Conservation (phyloP, 2,113 vertebrate genomes). For the Furnarius figulus region DNA sequence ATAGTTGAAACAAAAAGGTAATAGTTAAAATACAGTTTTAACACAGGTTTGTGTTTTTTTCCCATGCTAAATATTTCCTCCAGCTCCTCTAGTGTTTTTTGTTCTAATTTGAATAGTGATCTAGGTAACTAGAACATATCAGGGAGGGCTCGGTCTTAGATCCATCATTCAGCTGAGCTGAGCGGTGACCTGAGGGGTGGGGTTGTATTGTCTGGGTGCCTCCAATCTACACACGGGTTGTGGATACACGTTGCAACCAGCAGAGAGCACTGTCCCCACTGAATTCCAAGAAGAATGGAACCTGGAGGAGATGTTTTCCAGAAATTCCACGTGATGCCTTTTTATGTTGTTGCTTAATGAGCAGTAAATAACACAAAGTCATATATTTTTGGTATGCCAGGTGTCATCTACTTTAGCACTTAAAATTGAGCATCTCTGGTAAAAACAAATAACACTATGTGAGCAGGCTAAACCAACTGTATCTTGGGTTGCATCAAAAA, state of each 20-base stretch:
- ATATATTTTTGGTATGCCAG: not conserved
- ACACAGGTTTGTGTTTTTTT: not conserved
- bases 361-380: not conserved
- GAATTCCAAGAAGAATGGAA: not conserved
- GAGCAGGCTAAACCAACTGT: not conserved
- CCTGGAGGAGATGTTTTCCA: not conserved
- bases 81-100: not conserved
- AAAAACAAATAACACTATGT: not conserved
- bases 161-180: not conserved
- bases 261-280: constrained; percentile 47
- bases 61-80: not conserved
- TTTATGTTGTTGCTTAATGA: not conserved
- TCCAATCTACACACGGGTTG: not conserved
- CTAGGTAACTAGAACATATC: not conserved
- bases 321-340: not conserved
- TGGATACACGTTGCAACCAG: not conserved
- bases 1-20: not conserved
- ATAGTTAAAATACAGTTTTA: not conserved
- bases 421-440: not conserved
- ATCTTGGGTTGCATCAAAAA: not conserved
- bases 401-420: not conserved
- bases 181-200: not conserved
- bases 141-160: not conserved
- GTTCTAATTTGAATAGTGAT: not conserved
- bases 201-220: too few relatives aligned